Base-by-base conservation (phyloP, 2,797 vertebrate species). In the Florisuga fusca region DNA sequence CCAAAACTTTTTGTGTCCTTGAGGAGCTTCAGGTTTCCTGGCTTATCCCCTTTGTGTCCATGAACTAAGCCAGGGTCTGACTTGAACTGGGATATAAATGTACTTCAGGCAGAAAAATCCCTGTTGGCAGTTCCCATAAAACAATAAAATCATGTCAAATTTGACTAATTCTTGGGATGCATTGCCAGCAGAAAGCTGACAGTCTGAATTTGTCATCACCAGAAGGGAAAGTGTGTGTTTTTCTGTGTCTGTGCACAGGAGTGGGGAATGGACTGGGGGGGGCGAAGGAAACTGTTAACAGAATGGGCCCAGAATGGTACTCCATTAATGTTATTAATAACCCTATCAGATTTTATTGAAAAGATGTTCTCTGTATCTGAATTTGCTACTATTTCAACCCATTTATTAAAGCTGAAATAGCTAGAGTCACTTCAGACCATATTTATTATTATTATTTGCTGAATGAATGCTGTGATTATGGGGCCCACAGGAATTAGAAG, bases 321-420 rank as follows among this genome's bases (percentile, higher is more conserved):
- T 98, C 96, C 96, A 98, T 98, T 98, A 98, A 97, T 58, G 96
- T 98, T 98, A 98, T 98, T 98, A 98, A 98, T 98, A 98, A 98
- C 97, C 97, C 98, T 97, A 97, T 98, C 97, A 97, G 96, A 84
- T 97, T 97, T 98, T 98, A 98, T 98, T 98, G 98, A 98, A 98
- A 98, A 98, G 97, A 98, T 98, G 97, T 93, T 98, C 96, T 97
- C 96, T 38, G 92, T 93, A 95, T 97, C 97, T 96, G 97, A 98
- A 97, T 98, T 98, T 98, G 98, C 98, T 94, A 96, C 96, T 97
- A 92, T 97, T 97, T 97, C 96, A 97, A 92, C 90, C 96, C 97
- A 98, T 98, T 98, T 98, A 98, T 98, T 98, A 98, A 97, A 97
- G 94, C 97, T 87, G 94, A 97, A 98, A 98, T 98, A 98, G 97